phyloP scores from a whole-genome alignment of 1,140 invertebrate genomes.

The Caerostris darwini region DNA sequence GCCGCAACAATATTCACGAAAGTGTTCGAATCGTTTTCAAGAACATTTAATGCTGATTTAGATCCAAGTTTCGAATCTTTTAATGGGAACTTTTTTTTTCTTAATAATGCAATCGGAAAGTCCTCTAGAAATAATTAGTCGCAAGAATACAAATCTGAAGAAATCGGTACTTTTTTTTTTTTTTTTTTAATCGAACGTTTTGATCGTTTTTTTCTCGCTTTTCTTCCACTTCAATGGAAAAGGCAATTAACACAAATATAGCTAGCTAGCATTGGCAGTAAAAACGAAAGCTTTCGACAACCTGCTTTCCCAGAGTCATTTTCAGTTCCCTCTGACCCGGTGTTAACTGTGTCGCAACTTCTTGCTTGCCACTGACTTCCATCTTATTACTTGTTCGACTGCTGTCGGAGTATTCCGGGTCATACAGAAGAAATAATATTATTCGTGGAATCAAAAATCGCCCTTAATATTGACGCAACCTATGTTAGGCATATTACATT shows the following conservation, averaged over 20 bases:
- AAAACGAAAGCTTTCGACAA: conserved; percentile 4
- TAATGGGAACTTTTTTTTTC: background rate
- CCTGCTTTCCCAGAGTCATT: conserved; percentile 8
- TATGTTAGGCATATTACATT: no score
- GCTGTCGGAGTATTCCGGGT: conserved; percentile 11
- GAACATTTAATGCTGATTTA: background rate
- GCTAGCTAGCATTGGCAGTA: background rate
- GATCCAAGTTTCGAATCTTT: background rate
- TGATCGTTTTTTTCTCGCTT: background rate
- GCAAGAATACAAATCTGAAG: background rate
- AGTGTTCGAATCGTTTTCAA: background rate
- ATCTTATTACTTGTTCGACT: background rate
- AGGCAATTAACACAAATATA: conserved; percentile 35
- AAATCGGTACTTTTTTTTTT: background rate
- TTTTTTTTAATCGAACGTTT: background rate
- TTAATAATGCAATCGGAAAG: background rate
- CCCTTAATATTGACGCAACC: background rate
- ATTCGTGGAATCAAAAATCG: background rate
- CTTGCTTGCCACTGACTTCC: background rate
- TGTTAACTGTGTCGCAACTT: conserved; percentile 2
- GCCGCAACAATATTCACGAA: background rate
- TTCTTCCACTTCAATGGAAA: conserved; percentile 48
- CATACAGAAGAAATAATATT: conserved; percentile 8
- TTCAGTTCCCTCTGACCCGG: background rate
- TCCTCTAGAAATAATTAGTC: conserved; percentile 21